A percentile compares a stretch with the other conserved stretches of the same genome.
These are phyloP conservation scores for Delphinus delphis DNA, from an alignment of 2,113 vertebrate species.

Conservation along the genomic window DNA sequence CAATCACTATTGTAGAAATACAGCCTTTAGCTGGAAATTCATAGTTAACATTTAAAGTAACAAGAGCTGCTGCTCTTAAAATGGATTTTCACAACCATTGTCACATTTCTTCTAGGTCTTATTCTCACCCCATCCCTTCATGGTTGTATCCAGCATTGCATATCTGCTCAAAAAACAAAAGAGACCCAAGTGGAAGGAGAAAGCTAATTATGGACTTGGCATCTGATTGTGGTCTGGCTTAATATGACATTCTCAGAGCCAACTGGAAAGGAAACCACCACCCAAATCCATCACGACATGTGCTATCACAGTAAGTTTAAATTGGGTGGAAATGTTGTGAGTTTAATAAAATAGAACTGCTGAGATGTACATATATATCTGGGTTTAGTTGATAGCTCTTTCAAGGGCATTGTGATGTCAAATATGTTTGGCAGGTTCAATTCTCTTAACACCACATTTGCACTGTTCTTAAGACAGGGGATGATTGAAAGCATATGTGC, in stretches of 20 bases:
- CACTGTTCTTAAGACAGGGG: conserved; percentile 30
- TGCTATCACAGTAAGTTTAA: conserved; percentile 65
- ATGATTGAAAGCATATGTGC: conserved; percentile 73
- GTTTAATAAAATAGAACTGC: conserved; percentile 71
- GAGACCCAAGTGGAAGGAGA: conserved; percentile 14
- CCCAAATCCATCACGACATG: conserved; percentile 37
- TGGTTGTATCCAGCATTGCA: background rate
- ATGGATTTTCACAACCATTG: conserved; percentile 47
- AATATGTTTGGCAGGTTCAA: conserved; percentile 62
- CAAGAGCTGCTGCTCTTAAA: conserved; percentile 12
- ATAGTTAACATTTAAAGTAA: conserved; percentile 43
- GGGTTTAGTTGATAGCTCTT: conserved; percentile 48
- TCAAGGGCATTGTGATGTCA: conserved; percentile 68
- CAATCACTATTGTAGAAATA: conserved; percentile 15
- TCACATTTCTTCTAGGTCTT: conserved; percentile 45
- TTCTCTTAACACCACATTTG: conserved; percentile 66
- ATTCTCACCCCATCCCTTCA: conserved; percentile 2
- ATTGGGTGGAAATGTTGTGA: conserved; percentile 70
- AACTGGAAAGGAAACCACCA: conserved; percentile 70
- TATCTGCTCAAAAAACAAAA: conserved; percentile 44
- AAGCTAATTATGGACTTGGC: conserved; percentile 68
- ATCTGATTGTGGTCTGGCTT: conserved; percentile 53
- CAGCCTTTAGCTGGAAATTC: conserved; percentile 14
- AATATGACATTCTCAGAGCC: conserved; percentile 44
- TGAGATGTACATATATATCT: conserved; percentile 49